These are phyloP conservation scores for Eupithecia tripunctaria DNA, from an alignment of 2,888 invertebrate genomes.

Conservation along the genomic window DNA sequence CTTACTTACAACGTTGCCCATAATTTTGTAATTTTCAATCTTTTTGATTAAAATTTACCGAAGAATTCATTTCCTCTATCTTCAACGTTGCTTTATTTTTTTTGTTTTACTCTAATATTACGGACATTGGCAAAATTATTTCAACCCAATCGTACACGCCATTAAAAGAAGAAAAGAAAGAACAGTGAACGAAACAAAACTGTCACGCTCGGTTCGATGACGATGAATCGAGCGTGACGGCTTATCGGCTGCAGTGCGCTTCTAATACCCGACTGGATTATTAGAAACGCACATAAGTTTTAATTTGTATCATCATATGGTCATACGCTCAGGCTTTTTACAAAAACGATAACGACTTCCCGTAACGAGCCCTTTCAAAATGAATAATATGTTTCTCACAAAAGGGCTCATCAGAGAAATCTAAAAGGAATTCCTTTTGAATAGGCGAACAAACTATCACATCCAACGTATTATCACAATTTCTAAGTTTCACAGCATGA, in stretches of 20 bases:
- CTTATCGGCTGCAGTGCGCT: neutral
- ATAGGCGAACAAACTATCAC: neutral
- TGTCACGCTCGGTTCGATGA: neutral
- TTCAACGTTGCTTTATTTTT: too few species aligned
- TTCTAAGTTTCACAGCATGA: neutral
- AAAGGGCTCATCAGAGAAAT: neutral
- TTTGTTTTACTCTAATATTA: too few species aligned
- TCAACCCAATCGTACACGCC: too few species aligned
- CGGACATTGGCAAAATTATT: too few species aligned
- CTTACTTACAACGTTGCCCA: too few species aligned
- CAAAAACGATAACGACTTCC: neutral
- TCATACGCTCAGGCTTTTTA: neutral
- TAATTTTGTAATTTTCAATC: too few species aligned
- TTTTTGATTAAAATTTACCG: too few species aligned
- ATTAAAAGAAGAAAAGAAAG: too few species aligned
- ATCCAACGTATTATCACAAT: neutral
- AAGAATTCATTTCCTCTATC: too few species aligned
- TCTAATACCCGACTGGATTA: too few species aligned
- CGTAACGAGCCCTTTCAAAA: neutral
- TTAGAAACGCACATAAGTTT: too few species aligned
- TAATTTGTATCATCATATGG: too few species aligned
- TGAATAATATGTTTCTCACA: neutral
- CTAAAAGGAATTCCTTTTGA: neutral
- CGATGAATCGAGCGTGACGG: neutral
- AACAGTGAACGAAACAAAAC: neutral